Conservation (phyloP, 2,888 invertebrate species). For the Dusona sp. region DNA sequence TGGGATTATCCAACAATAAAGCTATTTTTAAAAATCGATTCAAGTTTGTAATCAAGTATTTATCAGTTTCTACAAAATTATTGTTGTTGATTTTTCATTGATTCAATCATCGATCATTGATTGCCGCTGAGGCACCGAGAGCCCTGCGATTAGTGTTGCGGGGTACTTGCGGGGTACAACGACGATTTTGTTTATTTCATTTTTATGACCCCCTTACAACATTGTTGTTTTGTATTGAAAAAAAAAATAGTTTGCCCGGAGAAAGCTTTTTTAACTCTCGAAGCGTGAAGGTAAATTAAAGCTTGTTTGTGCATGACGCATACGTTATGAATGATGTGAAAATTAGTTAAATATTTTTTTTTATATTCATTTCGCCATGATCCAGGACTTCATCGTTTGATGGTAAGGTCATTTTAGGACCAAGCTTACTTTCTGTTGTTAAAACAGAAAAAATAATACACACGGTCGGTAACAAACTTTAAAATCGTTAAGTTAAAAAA, state of each 20-base stretch:
- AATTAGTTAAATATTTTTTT: neutral
- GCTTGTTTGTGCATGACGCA: neutral
- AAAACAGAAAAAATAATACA: neutral
- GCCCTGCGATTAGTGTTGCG: neutral
- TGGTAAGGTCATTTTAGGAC: neutral
- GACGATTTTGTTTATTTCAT: neutral
- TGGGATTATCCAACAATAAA: neutral
- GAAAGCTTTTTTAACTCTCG: neutral
- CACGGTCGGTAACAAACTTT: neutral
- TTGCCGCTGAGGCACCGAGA: neutral
- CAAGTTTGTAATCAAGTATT: neutral
- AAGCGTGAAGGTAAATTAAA: neutral
- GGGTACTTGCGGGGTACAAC: neutral
- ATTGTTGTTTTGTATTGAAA: neutral
- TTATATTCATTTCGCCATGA: neutral
- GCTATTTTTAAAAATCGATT: neutral
- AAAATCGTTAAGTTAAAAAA: neutral
- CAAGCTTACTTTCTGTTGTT: neutral
- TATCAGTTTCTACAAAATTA: neutral
- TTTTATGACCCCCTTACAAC: neutral
- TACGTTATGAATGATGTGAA: neutral
- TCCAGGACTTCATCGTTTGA: neutral
- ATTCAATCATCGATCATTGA: neutral
- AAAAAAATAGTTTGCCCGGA: constrained; percentile 10
- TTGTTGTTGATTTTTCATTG: neutral